A percentile compares a stretch with the other conserved stretches of the same genome.
Evolutionary conservation across 2,113 vertebrate genomes (phyloP).

Genomic region (Rhegmatorhina hoffmannsi): DNA sequence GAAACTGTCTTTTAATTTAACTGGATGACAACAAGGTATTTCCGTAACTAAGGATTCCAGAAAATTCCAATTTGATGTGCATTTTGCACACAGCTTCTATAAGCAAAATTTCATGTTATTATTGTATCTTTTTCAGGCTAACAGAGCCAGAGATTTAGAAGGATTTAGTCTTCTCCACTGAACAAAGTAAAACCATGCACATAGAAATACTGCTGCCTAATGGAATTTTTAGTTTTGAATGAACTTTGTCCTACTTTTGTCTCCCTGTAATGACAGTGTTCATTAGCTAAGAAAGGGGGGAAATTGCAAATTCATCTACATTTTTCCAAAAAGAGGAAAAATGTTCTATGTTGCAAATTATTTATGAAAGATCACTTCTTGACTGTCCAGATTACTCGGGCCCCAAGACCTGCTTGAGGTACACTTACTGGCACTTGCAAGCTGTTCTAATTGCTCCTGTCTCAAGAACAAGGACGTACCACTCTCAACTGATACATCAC

Average conservation of each 20-base stretch:
- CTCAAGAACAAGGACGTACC: neutral
- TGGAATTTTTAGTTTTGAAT: neutral
- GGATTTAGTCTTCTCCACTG: neutral
- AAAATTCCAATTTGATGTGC: neutral
- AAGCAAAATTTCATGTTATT: neutral
- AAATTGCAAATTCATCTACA: neutral
- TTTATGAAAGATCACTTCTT: neutral
- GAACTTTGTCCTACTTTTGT: neutral
- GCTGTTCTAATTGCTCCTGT: neutral
- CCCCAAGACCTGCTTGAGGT: neutral
- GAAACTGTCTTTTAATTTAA: neutral
- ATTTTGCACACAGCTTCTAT: neutral
- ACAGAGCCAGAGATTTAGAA: neutral
- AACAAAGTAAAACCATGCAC: neutral
- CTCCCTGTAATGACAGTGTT: fast-evolving
- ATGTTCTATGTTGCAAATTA: neutral
- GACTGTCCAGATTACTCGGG: neutral
- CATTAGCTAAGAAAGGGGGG: neutral
- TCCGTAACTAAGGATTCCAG: neutral
- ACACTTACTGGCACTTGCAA: fast-evolving
- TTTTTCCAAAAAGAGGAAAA: neutral
- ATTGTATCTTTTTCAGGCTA: neutral
- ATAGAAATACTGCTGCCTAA: neutral
- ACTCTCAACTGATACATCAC: neutral
- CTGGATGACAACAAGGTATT: neutral